Evolutionary conservation across 2,113 vertebrate genomes (phyloP).

Genomic region (Pelmatolapia mariae): DNA sequence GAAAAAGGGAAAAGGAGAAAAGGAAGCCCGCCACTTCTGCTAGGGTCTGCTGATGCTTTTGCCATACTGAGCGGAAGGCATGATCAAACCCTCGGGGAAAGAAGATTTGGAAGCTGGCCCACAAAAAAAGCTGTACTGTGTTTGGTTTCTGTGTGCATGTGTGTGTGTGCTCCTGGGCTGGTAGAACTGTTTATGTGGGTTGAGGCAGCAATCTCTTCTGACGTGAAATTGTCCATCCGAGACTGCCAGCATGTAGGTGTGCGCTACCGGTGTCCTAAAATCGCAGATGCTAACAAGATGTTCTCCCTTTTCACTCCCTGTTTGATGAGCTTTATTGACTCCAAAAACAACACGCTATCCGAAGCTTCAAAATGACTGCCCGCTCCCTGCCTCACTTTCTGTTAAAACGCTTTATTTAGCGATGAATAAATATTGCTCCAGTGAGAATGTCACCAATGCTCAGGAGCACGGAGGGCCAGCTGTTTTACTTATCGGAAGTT

Average conservation of each 20-base stretch:
- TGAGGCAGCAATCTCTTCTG: conserved; percentile 7
- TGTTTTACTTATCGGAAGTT: conserved; percentile 26
- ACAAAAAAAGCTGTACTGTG: conserved; percentile 7
- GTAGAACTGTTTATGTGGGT: conserved; percentile 16
- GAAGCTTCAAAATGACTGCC: not conserved
- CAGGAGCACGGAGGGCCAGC: not conserved
- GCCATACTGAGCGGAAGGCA: conserved; percentile 56
- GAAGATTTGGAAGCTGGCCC: conserved; percentile 32
- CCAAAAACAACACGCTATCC: conserved; percentile 38
- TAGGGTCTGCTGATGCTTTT: conserved; percentile 53
- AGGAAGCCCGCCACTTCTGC: conserved; percentile 39
- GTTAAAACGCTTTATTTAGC: conserved; percentile 33
- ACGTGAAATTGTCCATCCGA: conserved; percentile 32
- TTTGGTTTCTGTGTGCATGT: not conserved
- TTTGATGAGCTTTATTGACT: not conserved
- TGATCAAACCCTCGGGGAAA: conserved; percentile 33
- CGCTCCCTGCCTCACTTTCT: not conserved
- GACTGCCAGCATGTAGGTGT: conserved; percentile 41
- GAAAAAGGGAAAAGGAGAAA: conserved; percentile 24
- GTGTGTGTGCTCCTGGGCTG: not conserved
- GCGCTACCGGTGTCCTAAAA: conserved; percentile 23
- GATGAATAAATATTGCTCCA: conserved; percentile 22
- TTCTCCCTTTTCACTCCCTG: not conserved
- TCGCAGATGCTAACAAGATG: conserved; percentile 27
- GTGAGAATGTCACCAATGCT: conserved; percentile 9